Evolutionary conservation across 2,113 vertebrate genomes (phyloP), one percentile per base, ranked within the genome.

Genomic region (Fulmarus glacialis): DNA sequence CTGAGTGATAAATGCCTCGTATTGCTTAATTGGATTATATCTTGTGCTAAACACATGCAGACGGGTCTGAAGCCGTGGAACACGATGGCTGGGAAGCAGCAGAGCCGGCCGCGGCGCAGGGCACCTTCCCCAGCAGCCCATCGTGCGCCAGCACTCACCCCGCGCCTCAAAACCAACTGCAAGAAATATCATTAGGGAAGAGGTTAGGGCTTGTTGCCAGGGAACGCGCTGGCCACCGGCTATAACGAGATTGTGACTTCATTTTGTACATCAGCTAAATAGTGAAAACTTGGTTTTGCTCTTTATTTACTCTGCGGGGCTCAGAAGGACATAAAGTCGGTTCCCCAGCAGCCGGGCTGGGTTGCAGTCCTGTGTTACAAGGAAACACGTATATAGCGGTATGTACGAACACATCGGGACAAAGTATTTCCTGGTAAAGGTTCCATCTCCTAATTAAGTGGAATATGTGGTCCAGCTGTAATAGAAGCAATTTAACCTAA

Each of bases 321-420:
- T 73, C 63, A 8, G 53, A 17, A 14, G 30, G 36, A 17, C 15
- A 7, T 1, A 4, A 16, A 24, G 18, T 2, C 36, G 5, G 3
- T 3, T 34, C 47, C 34, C 10, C 3, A 2, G 55, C 34, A 16
- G n/a, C 3, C 4, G 2, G 62, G 84, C 48, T 80, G 45, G 47
- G 42, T 5, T 11, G 24, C 52, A 42, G 71, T 4, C 43, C 64
- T 14, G 18, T 1, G 2, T 32, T 5, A 14, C 3, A 8, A 26
- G 63, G 27, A 11, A n/a, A 7, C 4, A 1, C 2, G 15, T 7
- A 4, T 11, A 5, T 0, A 16, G 24, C 30, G 53, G 16, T 5
- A 3, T 6, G 32, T 15, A 11, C 3, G 1, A 43, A 62, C 29
- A 4, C 3, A 34, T 0, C 2, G 5, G 19, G 15, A 34, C 24